Evolutionary conservation across 2,888 invertebrate species (phyloP).

Genomic region (Paralinhomoeus sp.): DNA sequence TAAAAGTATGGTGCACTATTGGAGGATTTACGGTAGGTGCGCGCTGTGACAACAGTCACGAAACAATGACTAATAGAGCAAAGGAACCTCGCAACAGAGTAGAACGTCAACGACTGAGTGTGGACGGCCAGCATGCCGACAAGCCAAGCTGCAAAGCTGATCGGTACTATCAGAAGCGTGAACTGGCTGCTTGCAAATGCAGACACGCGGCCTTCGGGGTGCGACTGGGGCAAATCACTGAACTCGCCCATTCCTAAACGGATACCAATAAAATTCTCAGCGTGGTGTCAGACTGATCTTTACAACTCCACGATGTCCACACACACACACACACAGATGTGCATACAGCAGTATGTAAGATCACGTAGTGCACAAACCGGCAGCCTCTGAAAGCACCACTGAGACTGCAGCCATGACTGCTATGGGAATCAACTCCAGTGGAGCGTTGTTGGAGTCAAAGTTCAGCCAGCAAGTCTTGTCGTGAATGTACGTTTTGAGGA

Average conservation of each 20-base stretch:
- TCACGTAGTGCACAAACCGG: too few relatives aligned
- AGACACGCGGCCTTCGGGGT: background rate
- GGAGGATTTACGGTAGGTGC: too few relatives aligned
- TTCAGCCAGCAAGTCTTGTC: slow-evolving; percentile 1
- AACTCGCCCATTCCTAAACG: too few relatives aligned
- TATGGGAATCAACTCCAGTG: background rate
- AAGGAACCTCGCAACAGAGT: background rate
- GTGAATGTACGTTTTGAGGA: background rate
- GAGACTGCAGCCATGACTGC: background rate
- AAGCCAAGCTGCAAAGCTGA: background rate
- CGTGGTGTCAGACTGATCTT: too few relatives aligned
- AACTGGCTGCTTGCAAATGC: background rate
- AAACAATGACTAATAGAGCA: too few relatives aligned
- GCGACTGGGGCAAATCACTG: too few relatives aligned
- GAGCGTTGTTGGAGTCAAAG: background rate
- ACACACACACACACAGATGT: too few relatives aligned
- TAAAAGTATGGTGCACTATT: too few relatives aligned
- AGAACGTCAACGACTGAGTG: background rate
- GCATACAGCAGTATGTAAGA: too few relatives aligned
- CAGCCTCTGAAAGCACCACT: background rate
- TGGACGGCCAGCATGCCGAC: background rate
- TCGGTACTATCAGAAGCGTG: background rate
- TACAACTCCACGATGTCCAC: too few relatives aligned
- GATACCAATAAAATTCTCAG: too few relatives aligned
- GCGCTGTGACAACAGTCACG: too few relatives aligned